A percentile compares a stretch with the other conserved stretches of the same genome.
Conservation (phyloP, 2,888 invertebrate genomes). For the Lordiphosa fenestrarum region DNA sequence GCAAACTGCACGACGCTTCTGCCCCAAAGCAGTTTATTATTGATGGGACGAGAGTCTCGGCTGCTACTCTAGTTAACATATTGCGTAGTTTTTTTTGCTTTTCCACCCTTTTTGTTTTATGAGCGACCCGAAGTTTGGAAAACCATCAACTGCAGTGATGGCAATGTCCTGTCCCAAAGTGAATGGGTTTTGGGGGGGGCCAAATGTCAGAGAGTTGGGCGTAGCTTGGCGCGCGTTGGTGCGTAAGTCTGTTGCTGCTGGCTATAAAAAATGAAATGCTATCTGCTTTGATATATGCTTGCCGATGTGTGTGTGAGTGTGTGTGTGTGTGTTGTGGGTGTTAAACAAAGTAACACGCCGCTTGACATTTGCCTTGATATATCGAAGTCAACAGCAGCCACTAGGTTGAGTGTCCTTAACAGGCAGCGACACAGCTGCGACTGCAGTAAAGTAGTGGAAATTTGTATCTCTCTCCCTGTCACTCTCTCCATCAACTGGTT, state of each 20-base stretch:
- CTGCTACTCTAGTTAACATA: slow-evolving; percentile 48
- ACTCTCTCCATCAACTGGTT: slow-evolving; percentile 9
- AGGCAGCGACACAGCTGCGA: slow-evolving; percentile 49
- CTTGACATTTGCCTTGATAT: slow-evolving; percentile 55
- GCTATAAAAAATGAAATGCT: slow-evolving; percentile 58
- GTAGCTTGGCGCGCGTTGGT: slow-evolving; percentile 33
- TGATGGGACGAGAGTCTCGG: slow-evolving; percentile 23
- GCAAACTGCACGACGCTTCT: slow-evolving; percentile 15
- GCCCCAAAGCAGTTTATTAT: slow-evolving; percentile 26
- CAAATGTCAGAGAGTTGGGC: slow-evolving; percentile 5
- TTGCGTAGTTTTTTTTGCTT: slow-evolving; percentile 39
- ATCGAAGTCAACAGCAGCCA: slow-evolving; percentile 49
- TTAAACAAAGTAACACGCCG: slow-evolving; percentile 47
- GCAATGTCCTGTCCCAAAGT: slow-evolving; percentile 17
- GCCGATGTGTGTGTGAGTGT: slow-evolving; percentile 9
- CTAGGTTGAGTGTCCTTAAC: slow-evolving; percentile 22
- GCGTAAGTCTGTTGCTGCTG: slow-evolving; percentile 39
- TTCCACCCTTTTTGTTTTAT: slow-evolving; percentile 22
- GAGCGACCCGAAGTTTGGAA: slow-evolving; percentile 38
- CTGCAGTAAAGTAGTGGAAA: slow-evolving; percentile 57
- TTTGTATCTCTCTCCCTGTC: slow-evolving; percentile 19
- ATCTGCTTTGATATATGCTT: slow-evolving; percentile 26
- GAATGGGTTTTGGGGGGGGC: slow-evolving; percentile 11
- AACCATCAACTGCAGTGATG: slow-evolving; percentile 63
- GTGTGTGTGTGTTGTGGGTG: slow-evolving; percentile 23